Conservation (phyloP, 2,113 vertebrate species). For the Ploceus nigricollis region DNA sequence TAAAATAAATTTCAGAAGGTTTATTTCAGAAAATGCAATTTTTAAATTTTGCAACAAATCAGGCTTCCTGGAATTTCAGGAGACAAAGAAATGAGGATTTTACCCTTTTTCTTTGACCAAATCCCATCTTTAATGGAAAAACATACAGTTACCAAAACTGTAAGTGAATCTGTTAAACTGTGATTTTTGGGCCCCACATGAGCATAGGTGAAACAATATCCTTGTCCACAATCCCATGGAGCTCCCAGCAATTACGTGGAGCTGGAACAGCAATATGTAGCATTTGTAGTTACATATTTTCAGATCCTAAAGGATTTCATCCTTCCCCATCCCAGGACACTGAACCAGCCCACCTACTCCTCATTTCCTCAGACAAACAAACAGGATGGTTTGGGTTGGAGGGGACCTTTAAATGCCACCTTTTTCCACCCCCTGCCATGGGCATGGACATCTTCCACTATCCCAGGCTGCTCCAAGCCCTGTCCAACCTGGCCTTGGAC, state of each 20-base stretch:
- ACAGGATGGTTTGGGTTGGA: background rate
- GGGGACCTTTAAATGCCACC: background rate
- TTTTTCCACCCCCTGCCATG: rapidly evolving
- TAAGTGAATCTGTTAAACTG: background rate
- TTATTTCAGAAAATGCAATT: background rate
- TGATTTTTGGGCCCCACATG: background rate
- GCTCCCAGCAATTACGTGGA: background rate
- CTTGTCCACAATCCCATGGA: background rate
- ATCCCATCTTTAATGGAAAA: background rate
- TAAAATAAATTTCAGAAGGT: background rate
- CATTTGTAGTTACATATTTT: background rate
- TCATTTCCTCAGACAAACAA: background rate
- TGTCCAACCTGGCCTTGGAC: rapidly evolving
- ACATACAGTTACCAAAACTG: background rate
- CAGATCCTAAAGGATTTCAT: background rate
- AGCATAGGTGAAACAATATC: background rate
- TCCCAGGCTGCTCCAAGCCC: background rate
- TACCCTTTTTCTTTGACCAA: background rate
- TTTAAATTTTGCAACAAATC: background rate
- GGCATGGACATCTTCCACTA: rapidly evolving
- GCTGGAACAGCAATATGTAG: background rate
- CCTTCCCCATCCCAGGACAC: background rate
- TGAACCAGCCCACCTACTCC: background rate
- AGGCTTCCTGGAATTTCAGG: background rate
- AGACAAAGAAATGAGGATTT: background rate